These are phyloP conservation scores for Brachionus asplanchnoidis DNA, from an alignment of 1,140 invertebrate genomes.

Conservation along the genomic window DNA sequence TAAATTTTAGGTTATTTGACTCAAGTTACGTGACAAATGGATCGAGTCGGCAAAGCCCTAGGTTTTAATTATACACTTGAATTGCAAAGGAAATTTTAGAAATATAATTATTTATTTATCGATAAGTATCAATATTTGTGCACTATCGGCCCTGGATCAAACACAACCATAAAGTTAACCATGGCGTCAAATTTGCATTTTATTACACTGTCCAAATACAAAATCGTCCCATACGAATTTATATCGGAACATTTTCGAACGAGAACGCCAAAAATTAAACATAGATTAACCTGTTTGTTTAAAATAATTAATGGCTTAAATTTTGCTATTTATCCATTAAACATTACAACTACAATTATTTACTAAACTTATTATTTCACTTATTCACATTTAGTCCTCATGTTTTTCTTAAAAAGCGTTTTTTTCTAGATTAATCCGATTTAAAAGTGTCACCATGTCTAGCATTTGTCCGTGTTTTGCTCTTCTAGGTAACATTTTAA, in stretches of 20 bases:
- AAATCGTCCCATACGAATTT: not conserved
- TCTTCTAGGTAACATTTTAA: not conserved
- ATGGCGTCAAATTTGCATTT: constrained; percentile 1
- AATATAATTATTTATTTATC: not conserved
- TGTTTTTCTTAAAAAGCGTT: not conserved
- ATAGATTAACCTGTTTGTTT: constrained; percentile 30
- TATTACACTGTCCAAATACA: not conserved
- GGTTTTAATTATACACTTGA: constrained; percentile 26
- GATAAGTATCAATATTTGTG: constrained; percentile 34
- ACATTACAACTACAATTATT: constrained; percentile 13
- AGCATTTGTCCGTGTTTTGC: not conserved
- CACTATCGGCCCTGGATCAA: constrained; percentile 7
- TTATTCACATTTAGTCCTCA: not conserved
- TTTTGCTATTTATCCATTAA: constrained; percentile 7
- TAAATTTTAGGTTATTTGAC: not conserved
- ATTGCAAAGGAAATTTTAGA: not conserved
- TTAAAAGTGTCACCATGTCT: not conserved
- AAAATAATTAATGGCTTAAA: not conserved
- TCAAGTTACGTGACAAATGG: constrained; percentile 11
- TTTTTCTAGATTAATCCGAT: not conserved
- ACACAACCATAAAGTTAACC: not conserved
- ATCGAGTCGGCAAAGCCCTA: not conserved
- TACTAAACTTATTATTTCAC: not conserved
- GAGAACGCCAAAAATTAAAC: constrained; percentile 8
- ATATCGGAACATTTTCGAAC: not conserved